Evolutionary conservation across 2,797 vertebrate species (phyloP), one percentile per base, ranked within the genome.

Genomic region (Eulemur rubriventer): DNA sequence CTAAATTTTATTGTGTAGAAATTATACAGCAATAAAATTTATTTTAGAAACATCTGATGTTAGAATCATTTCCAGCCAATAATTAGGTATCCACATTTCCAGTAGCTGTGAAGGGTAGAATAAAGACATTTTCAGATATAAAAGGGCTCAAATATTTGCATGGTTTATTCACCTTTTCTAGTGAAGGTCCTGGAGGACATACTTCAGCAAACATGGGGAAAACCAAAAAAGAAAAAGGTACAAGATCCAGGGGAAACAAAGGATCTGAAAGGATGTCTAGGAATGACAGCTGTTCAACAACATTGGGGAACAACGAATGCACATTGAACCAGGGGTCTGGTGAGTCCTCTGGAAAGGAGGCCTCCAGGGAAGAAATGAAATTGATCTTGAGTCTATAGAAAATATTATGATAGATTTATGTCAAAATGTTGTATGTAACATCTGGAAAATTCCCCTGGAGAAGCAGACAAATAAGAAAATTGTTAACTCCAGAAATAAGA

Each of bases 71-170:
- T 85, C 35, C 52, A 70, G 70, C 24, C 35, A 28, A 24, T 75
- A 75, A 80, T 57, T 79, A 73, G 57, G 12, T 83, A 75, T 67
- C 30, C 24, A 81, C n/a, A 81, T 73, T 81, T 86, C 59, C 0
- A 20, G 20, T 89, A 93, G 35, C 73, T 73, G 22, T 80, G 24
- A 86, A 75, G 17, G 17, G 57, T 90, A 14, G 69, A 80, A 79
- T 79, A 85, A 81, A 93, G 63, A 72, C 75, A 65, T 90, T 81
- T 90, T 86, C 22, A 73, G 17, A 67, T 91, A 43, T 69, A 79
- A 73, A 81, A 91, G 17, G 9, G n/a, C 59, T 90, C 41, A 86
- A 2, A 30, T 86, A 75, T 80, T 67, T 69, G 75, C 63, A 69
- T 75, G 59, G 1, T 61, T 52, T 82, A 43, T 65, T 85, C 59